A percentile compares a stretch with the other conserved stretches of the same genome.
These are phyloP conservation scores for Notocelia uddmanniana DNA, from an alignment of 2,888 invertebrate species.

Conservation along the genomic window DNA sequence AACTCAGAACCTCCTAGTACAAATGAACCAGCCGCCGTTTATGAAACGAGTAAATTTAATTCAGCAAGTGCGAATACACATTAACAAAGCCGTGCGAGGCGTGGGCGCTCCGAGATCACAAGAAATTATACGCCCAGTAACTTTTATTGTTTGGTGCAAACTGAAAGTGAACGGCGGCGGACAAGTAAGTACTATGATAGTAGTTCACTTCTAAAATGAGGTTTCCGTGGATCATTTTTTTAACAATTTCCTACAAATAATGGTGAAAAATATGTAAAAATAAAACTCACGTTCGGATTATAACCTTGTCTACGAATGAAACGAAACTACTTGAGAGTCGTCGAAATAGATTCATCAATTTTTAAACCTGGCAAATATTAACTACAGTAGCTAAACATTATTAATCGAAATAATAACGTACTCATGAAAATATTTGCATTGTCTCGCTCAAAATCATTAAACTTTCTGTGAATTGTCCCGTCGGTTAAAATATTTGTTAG, in stretches of 20 bases:
- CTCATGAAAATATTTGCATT: not conserved
- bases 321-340: too few relatives aligned
- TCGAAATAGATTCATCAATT: too few relatives aligned
- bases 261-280: too few relatives aligned
- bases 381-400: not conserved
- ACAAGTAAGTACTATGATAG: too few relatives aligned
- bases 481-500: slow-evolving; percentile 69
- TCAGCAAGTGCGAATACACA: slow-evolving; percentile 52
- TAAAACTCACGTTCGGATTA: too few relatives aligned
- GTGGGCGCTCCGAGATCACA: slow-evolving; percentile 67
- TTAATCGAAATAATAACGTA: not conserved
- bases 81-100: slow-evolving; percentile 64
- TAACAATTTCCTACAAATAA: too few relatives aligned
- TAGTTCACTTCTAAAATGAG: too few relatives aligned
- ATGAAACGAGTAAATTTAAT: slow-evolving; percentile 42
- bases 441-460: not conserved
- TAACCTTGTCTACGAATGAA: too few relatives aligned
- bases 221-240: too few relatives aligned
- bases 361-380: too few relatives aligned
- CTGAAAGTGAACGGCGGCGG: slow-evolving; percentile 36
- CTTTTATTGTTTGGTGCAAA: slow-evolving; percentile 56
- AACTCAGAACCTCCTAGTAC: slow-evolving; percentile 17
- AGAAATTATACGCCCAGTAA: slow-evolving; percentile 71
- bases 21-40: slow-evolving; percentile 34
- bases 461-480: slow-evolving; percentile 53